Evolutionary conservation across 2,113 vertebrate genomes (phyloP), one percentile per base, ranked within the genome.

Genomic region (Saimiri boliviensis): DNA sequence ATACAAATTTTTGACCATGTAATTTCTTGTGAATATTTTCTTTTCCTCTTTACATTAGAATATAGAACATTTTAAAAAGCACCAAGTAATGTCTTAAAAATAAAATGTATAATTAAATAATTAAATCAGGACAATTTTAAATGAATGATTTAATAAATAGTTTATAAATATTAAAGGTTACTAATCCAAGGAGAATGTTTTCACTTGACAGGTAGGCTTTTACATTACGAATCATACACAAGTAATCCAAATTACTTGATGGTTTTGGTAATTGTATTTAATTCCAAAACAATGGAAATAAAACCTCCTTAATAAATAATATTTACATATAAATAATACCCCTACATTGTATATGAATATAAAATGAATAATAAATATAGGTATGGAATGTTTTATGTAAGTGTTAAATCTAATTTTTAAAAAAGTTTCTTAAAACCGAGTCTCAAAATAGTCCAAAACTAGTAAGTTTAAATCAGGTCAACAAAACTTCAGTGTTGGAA

Each of bases 311-410:
- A 23, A 66, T 77, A 52, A 30, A 35, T 52, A 84, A 87, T 63
- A 81, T 89, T 60, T 83, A 20, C 54, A 8, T 56, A 66, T 54
- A 52, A 23, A 60, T 32, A 73, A 73, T 68, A 86, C 56, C 42
- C 19, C 19, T 37, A 6, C 45, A 70, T 70, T 82, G n/a, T 30
- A 90, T 40, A 71, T 58, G 16, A 76, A 93, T 85, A 81, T 81
- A 81, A 49, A 86, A 74, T 88, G 45, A 84, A 84, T 91, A 73
- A 63, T 91, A 86, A 93, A 66, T 83, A 30, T 49, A 56, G 89
- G 21, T 89, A 56, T 81, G 11, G 25, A 93, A 91, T 90, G 54
- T 32, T 23, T 66, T 77, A 47, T 45, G 45, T 30, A 87, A 93
- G 23, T 76, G 32, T 2, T 42, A 70, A 54, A 49, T 35, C 79